Base-by-base conservation (phyloP, 2,888 invertebrate genomes). In the Auanema sp. region DNA sequence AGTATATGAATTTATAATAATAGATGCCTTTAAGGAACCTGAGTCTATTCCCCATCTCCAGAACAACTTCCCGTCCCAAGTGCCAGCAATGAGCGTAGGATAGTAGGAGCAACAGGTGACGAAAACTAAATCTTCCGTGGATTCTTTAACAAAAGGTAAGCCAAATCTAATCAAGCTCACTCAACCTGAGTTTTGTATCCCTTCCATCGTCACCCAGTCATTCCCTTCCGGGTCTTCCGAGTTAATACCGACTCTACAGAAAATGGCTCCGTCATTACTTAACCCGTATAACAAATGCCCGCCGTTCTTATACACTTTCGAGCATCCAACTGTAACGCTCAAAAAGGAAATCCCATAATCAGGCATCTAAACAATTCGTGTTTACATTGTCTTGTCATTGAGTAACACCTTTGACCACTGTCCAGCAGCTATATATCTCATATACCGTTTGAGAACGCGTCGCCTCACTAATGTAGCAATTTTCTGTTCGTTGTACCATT, bases 61-160 rank as follows among this genome's bases (percentile, higher is more conserved):
- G 52, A 50, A 72, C 61, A 72, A 58, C 52, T 64, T 72, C 2
- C 72, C 74, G 33, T 70, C 69, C 70, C 69, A 71, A 12, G 71
- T 71, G 16, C 66, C 61, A 52, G 66, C 66, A 4, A 71, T 2
- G n/a, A 71, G 61, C 6, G 67, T 64, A 24, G 60, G 65, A 11
- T 65, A 42, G 4, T 58, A 55, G 0, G 68, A 63, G 14, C 69
- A 65, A 18, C 58, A 60, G 16, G 65, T 33, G 10, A 69, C 56
- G 5, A 69, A 55, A 11, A 66, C 69, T 25, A 74, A 55, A 49
- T 74, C 74, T 50, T 69, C 73, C 0, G 56, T 43, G 18, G 69
- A 67, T 1, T 43, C 53, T 12, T 40, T 63, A 61, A 18, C 24
- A 43, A 43, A 49, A 63, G 2, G n/a, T 16, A 49, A 23, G 11